Base-by-base conservation (phyloP, 2,888 invertebrate species). In the Plemyria rubiginata region DNA sequence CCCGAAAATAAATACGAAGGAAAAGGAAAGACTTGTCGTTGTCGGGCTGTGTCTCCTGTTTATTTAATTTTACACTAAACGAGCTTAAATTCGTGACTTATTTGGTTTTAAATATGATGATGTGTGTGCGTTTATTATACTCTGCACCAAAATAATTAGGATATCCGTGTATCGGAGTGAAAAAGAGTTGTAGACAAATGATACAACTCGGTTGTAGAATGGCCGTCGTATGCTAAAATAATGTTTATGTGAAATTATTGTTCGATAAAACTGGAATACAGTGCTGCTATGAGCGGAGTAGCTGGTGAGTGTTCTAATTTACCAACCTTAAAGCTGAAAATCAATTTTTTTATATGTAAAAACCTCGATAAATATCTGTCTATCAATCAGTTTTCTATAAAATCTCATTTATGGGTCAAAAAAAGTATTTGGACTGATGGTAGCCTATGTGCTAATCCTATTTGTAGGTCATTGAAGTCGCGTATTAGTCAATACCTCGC, bases 61-160 rank as follows among this genome's bases (percentile, higher is more conserved):
- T 58, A 66, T 54, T 63, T 62, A 55, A 57, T 65, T 68, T 63
- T 16, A 16, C 53, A 60, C 46, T 49, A 58, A 51, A 77, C 79
- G 85, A 89, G 86, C 84, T 88, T 88, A 72, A 69, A 78, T 79
- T 69, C 65, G 83, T 85, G 83, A 84, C 80, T 82, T 84, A 84
- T 80, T 84, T 83, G 78, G 82, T 78, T 84, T 78, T 79, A 79
- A 80, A 75, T 74, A 68, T 71, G 71, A 65, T 68, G 65, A 54
- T 60, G 66, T 77, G 78, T 71, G 9, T 13, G 45, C 72, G 70
- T 58, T 78, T 75, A 77, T 70, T 83, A 77, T 75, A 73, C 67
- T 57, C 54, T 67, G 66, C 73, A 67, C 43, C 54, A 45, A 50
- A 67, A 56, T 38, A 45, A 64, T 13, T 48, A 66, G 53, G 60